These are phyloP conservation scores for Neodon shergylaensis DNA, from an alignment of 2,113 vertebrate genomes.

Conservation along the genomic window DNA sequence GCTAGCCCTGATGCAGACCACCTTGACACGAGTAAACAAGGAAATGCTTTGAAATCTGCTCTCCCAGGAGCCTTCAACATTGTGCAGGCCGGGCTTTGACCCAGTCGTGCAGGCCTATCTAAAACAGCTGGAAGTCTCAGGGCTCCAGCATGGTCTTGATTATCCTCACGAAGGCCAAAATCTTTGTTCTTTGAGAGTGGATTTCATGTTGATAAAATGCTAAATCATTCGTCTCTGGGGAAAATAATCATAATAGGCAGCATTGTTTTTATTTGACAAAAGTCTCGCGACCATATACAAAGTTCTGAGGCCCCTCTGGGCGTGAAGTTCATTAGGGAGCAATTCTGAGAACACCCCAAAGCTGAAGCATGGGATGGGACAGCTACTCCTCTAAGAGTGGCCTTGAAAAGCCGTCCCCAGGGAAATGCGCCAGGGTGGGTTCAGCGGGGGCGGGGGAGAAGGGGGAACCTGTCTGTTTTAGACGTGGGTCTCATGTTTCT, in stretches of 20 bases:
- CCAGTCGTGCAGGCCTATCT: background rate
- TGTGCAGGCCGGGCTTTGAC: background rate
- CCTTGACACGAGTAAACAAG: background rate
- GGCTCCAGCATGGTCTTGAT: background rate
- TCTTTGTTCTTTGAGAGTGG: background rate
- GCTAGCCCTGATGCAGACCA: background rate
- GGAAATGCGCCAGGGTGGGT: background rate
- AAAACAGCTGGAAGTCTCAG: background rate
- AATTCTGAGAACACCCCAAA: background rate
- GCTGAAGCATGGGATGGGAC: background rate
- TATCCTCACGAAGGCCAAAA: background rate
- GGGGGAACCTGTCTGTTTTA: background rate
- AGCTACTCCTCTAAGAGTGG: background rate
- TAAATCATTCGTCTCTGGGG: background rate
- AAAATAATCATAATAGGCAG: background rate
- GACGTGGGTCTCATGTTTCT: background rate
- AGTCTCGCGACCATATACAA: background rate
- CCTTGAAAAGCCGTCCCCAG: background rate
- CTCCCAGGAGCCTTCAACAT: background rate
- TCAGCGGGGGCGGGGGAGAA: accelerated
- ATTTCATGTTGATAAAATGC: background rate
- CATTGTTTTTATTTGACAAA: background rate
- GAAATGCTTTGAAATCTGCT: background rate
- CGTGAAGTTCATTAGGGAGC: background rate
- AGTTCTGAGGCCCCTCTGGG: background rate